Base-by-base conservation (phyloP, 2,888 invertebrate species). In the Ornithoptera priamus region DNA sequence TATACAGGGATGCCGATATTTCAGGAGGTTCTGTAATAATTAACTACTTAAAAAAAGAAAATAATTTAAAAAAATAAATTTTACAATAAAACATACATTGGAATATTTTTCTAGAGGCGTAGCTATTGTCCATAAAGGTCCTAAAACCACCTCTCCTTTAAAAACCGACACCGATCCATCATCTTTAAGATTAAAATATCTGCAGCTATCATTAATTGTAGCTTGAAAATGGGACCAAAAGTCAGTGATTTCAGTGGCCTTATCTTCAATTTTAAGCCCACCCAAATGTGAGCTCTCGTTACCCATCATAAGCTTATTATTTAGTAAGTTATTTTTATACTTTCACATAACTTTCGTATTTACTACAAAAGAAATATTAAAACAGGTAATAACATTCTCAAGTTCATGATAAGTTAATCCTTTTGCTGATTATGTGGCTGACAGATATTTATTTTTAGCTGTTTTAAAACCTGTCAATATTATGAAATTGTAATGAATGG, bases 1-100 rank as follows among this genome's bases (percentile, higher is more conserved):
- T 76, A 98, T 97, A 78, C 95, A 95, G 0, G 98, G 98, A 89
- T 98, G 98, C 0, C 98, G 95, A 85, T 97, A 95, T 69, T 97
- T 94, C 93, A 96, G 95, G 71, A 97, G 93, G 89, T 97, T 97
- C 97, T 98, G 86, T 68, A 94, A 93, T 70, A 62, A 73, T 18
- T 15, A 22, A 57, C 42, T 18, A 39, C 8, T 53, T 30, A 42
- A 24, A 22, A 17, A 56, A 57, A 53, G 15, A 20, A 36, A 17
- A 50, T 18, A 15, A 42, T n/a, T 30, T 61, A 46, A 50, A 24
- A 64, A 64, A 10, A 5, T 12, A 69, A 65, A 24, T 62, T 60
- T 42, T 22, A 7, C 58, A 70, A n/a, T 63, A n/a, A 18, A 69
- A 83, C 87, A 80, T 86, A 97, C 97, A 91, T 96, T 97, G 20